These are phyloP conservation scores for Syndactyla subalaris DNA, from an alignment of 2,797 vertebrate species.

Conservation along the genomic window DNA sequence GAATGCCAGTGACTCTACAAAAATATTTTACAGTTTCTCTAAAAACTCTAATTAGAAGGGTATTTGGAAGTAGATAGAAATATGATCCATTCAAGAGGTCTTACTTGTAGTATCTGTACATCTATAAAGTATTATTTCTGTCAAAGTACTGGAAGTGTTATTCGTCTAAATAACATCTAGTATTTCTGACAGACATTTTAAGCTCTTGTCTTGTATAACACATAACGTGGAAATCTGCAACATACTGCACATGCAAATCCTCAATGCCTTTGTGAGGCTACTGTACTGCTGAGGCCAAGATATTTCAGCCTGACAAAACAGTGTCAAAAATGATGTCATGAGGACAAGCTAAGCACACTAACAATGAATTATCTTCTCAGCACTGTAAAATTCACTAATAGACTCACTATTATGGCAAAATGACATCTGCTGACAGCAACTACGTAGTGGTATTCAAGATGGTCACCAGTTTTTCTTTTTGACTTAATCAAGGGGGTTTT, in stretches of 20 bases:
- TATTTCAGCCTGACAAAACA: constrained; percentile 54
- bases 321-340: constrained; percentile 11
- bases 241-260: constrained; percentile 6
- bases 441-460: background rate
- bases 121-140: background rate
- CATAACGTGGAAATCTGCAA: background rate
- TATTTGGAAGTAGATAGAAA: background rate
- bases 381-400: background rate
- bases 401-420: background rate
- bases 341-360: constrained; percentile 9
- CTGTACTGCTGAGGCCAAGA: constrained; percentile 39
- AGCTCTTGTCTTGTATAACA: background rate
- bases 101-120: background rate
- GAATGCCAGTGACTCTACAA: background rate
- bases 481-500: background rate
- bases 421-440: background rate
- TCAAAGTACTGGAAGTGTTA: background rate
- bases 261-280: background rate
- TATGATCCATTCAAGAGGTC: background rate
- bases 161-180: background rate
- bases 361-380: constrained; percentile 29
- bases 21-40: background rate
- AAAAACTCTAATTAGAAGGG: background rate
- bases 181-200: background rate
- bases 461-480: background rate